phyloP scores from a whole-genome alignment of 2,113 vertebrate species.

The Alosa alosa region DNA sequence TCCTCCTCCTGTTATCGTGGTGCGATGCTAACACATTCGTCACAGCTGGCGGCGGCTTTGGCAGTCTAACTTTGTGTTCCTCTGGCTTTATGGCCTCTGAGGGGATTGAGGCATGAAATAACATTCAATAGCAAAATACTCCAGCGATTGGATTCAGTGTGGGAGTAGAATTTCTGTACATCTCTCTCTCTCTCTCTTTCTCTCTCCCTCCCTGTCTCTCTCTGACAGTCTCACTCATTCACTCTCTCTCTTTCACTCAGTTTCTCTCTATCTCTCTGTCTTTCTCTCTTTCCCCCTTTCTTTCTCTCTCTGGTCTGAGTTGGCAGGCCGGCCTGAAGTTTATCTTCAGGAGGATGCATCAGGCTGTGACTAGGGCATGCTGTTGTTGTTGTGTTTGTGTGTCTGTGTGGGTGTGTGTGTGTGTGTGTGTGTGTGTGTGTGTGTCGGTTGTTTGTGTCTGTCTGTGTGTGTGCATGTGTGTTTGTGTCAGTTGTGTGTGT shows the following conservation, averaged over 20 bases:
- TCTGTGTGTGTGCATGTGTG: neutral
- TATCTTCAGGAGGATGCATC: slow-evolving; percentile 7
- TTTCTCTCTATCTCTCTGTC: neutral
- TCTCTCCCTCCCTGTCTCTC: neutral
- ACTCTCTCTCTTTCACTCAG: neutral
- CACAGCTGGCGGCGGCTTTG: neutral
- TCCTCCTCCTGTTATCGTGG: neutral
- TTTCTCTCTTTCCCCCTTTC: neutral
- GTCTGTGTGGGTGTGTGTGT: neutral
- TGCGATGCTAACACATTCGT: neutral
- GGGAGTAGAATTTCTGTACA: neutral
- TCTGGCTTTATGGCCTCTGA: neutral
- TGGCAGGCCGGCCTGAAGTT: neutral
- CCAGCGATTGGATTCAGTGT: neutral
- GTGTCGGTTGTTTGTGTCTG: neutral
- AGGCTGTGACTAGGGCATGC: neutral
- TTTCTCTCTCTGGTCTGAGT: neutral
- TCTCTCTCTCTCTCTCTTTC: neutral
- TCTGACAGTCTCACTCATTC: neutral
- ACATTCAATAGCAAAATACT: slow-evolving; percentile 4
- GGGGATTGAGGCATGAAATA: slow-evolving; percentile 4
- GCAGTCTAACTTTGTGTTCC: slow-evolving; percentile 5
- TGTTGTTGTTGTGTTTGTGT: neutral
- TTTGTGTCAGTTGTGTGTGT: neutral
- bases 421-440: slow-evolving; percentile 3